Conservation (phyloP, 2,888 invertebrate species). For the Agriotes lineatus region DNA sequence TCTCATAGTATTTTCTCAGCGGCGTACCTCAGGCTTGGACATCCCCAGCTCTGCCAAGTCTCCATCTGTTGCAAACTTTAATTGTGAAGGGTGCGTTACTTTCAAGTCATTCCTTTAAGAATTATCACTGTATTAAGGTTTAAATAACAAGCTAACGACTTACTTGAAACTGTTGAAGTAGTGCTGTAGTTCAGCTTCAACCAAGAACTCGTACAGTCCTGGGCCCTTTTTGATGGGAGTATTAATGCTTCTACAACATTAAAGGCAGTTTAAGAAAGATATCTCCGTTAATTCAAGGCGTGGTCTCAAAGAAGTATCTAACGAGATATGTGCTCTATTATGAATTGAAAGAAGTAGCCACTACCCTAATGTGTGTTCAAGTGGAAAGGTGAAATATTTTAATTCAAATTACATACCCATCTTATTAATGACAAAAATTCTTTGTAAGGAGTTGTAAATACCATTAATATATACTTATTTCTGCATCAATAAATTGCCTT, state of each 20-base stretch:
- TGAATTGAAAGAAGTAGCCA: background rate
- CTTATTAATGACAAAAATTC: background rate
- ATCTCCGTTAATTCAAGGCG: conserved; percentile 12
- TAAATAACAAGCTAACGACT: conserved; percentile 55
- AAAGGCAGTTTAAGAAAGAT: background rate
- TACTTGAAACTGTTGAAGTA: conserved; percentile 86
- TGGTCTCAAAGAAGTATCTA: conserved; percentile 10
- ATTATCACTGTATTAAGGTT: conserved; percentile 36
- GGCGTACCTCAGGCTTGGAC: conserved; percentile 94
- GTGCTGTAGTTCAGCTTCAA: conserved; percentile 94
- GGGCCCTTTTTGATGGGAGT: conserved; percentile 69
- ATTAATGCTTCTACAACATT: conserved; percentile 47
- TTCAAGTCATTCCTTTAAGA: conserved; percentile 86
- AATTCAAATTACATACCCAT: conserved; percentile 1
- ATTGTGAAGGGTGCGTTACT: conserved; percentile 86
- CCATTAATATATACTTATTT: background rate
- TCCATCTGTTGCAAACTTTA: conserved; percentile 95
- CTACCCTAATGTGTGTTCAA: background rate
- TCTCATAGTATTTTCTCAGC: conserved; percentile 94
- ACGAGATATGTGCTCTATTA: background rate
- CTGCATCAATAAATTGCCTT: background rate
- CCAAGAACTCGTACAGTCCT: conserved; percentile 89
- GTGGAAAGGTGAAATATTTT: background rate
- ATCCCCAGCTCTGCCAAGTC: conserved; percentile 93
- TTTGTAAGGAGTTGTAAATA: background rate